phyloP scores from a whole-genome alignment of 2,113 vertebrate genomes.

The Fulica atra region DNA sequence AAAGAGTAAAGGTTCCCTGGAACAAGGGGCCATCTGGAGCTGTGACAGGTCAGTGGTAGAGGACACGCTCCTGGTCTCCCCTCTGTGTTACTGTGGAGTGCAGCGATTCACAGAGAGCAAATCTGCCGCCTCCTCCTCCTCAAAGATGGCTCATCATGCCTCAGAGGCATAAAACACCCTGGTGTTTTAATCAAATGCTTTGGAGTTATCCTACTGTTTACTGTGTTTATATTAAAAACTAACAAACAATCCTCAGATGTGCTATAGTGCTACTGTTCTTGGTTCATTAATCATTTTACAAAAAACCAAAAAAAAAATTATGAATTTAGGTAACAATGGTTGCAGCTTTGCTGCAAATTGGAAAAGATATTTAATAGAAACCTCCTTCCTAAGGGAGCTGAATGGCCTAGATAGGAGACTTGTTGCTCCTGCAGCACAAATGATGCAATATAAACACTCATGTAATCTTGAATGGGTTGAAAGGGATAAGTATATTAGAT shows the following conservation, averaged over 20 bases:
- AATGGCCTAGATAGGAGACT: not conserved
- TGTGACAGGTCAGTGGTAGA: not conserved
- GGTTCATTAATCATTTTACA: not conserved
- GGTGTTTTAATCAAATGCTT: not conserved
- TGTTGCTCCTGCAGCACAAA: not conserved
- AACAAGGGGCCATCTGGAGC: not conserved
- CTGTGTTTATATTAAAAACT: not conserved
- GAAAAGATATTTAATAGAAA: not conserved
- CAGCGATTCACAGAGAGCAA: not conserved
- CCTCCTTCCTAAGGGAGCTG: not conserved
- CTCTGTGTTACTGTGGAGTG: not conserved
- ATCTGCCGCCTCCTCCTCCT: not conserved
- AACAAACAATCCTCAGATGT: not conserved
- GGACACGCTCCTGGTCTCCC: accelerated
- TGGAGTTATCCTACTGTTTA: not conserved
- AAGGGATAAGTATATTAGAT: not conserved
- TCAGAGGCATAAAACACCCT: not conserved
- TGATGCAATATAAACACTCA: not conserved
- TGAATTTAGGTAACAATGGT: not conserved
- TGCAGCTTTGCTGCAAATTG: not conserved
- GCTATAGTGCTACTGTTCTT: not conserved
- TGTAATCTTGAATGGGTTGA: not conserved
- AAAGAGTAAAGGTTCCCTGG: not conserved
- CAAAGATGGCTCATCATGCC: not conserved
- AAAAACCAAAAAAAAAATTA: not conserved